Base-by-base conservation (phyloP, 2,888 invertebrate genomes). In the Liodrosophila aerea region DNA sequence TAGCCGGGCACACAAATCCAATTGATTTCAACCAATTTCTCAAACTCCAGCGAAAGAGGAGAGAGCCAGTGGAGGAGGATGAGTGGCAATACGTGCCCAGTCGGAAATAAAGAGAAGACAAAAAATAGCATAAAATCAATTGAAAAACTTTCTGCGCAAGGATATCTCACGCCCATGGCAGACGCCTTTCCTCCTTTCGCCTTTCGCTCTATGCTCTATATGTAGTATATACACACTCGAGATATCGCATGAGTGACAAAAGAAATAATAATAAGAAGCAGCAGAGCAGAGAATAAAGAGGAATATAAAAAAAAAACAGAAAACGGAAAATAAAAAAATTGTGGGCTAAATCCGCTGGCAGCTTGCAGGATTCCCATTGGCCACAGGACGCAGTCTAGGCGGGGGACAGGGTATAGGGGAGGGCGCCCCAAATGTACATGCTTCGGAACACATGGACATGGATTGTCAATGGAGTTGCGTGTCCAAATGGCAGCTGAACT, bases 231-330 rank as follows among this genome's bases (percentile, higher is more conserved):
- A 46, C 57, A 76, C 62, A 67, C 54, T 62, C 59, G 51, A 45
- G 76, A 69, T 69, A 83, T 83, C 81, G 81, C 81, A 85, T 80
- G 81, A 71, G 84, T 81, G 86, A 84, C 85, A 85, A 76, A 74
- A 73, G 73, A 69, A 83, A 63, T 63, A 40, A 37, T 18, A 11
- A 40, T 45, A 27, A 12, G 2, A 11, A 15, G 1, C 40, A 50
- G 53, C 49, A 54, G 49, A 67, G 50, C 59, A 71, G 61, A 62
- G 59, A 60, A 58, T 58, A 49, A 64, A 51, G 31, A 18, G 5
- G 12, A 40, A 16, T 22, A 27, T 11, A 12, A 1, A 30, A 45
- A 59, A 50, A 61, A 73, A 60, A 76, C 44, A n/a, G n/a, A n/a
- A n/a, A n/a, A n/a, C n/a, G n/a, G n/a, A 65, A 70, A 66, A 51